Base-by-base conservation (phyloP, 2,797 vertebrate genomes). In the Sciurus vulgaris region DNA sequence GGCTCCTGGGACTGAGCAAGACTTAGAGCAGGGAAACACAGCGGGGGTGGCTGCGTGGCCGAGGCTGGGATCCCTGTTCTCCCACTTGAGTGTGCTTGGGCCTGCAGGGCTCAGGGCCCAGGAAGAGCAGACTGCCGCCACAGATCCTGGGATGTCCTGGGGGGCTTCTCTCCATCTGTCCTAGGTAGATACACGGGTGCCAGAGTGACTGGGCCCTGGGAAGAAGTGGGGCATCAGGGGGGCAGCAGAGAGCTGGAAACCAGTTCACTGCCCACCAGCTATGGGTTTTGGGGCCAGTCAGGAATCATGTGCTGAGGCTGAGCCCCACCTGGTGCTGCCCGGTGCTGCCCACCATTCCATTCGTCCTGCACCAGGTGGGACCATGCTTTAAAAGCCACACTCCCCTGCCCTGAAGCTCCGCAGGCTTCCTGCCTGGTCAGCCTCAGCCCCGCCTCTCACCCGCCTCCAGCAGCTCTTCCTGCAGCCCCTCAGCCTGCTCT, bases 321-420 rank as follows among this genome's bases (percentile, higher is more conserved):
- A 72, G 54, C 2, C 28, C 35, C 10, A 2, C 0, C 14, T 67
- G 44, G 11, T 33, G 44, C 14, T 3, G 17, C 5, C 47, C 4
- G 1, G 1, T 7, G 6, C 13, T 20, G n/a, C 35, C 30, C 35
- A 2, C 5, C 14, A 18, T n/a, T 38, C 35, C 0, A 1, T 26
- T 51, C 18, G 20, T 13, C 3, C 12, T 26, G 33, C 44, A 38
- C 35, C 35, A 65, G 72, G 5, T 2, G 5, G 38, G 49, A 14
- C 33, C 63, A 2, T 26, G 22, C 59, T 20, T 38, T 56, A 59
- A 18, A 44, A 3, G 18, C 18, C 4, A 17, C 12, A 24, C 7
- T 44, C 63, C 30, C 38, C 8, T 26, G 26, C n/a, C 41, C 73
- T 2, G 17, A 59, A 6, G 33, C 30, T 9, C 7, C 38, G 38